Conservation (phyloP, 2,888 invertebrate species). For the Mongoloraphidia duomilia region DNA sequence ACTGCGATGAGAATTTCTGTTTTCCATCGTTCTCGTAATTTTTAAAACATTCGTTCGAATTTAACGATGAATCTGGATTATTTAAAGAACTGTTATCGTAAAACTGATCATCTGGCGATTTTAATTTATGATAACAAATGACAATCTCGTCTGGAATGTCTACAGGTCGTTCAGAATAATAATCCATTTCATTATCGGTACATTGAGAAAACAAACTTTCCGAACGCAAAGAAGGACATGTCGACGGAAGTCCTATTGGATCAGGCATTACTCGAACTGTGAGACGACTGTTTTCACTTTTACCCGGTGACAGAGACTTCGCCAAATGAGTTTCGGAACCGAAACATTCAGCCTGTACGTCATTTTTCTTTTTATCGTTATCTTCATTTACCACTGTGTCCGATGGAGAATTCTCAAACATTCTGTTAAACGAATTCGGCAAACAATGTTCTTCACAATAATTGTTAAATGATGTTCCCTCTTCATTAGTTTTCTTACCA, state of each 20-base stretch:
- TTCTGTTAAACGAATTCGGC: conserved; percentile 3
- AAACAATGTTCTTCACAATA: too few species aligned
- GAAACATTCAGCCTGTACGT: too few species aligned
- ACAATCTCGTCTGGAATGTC: conserved; percentile 24
- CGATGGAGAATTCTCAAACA: conserved; percentile 13
- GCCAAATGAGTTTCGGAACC: too few species aligned
- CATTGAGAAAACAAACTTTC: conserved; percentile 20
- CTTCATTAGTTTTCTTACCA: conserved; percentile 4
- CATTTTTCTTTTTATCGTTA: conserved; percentile 13
- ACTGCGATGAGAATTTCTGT: too few species aligned
- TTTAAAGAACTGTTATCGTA: background rate
- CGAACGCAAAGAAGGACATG: conserved; percentile 11
- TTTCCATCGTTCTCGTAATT: too few species aligned
- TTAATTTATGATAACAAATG: background rate
- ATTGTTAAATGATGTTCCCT: too few species aligned
- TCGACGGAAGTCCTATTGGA: conserved; percentile 23
- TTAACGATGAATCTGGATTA: too few species aligned
- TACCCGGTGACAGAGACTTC: conserved; percentile 17
- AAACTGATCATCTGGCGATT: background rate
- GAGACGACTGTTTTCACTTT: conserved; percentile 27
- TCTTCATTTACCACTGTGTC: conserved; percentile 11
- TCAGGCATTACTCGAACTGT: conserved; percentile 55
- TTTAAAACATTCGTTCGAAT: too few species aligned
- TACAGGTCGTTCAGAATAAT: conserved; percentile 24
- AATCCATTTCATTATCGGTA: conserved; percentile 18